phyloP scores from a whole-genome alignment of 2,888 invertebrate species.

The Eilema depressum region DNA sequence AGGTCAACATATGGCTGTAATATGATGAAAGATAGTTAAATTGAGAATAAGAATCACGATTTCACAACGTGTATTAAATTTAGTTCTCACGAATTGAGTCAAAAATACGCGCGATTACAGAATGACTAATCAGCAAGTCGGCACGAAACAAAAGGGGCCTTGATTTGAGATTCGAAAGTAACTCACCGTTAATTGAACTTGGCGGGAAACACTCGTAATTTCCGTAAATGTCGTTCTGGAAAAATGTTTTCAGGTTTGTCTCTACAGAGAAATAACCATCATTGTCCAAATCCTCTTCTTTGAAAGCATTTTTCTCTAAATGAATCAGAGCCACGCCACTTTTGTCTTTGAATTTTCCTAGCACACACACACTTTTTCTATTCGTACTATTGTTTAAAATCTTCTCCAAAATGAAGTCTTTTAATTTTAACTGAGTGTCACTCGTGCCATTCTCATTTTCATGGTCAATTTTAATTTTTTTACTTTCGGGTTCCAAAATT shows the following conservation, averaged over 20 bases:
- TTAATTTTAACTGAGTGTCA: conserved; percentile 81
- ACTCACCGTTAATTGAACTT: conserved; percentile 88
- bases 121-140: conserved; percentile 54
- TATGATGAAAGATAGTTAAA: conserved; percentile 7
- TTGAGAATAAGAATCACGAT: background rate
- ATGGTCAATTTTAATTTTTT: conserved; percentile 78
- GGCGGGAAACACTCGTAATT: conserved; percentile 91
- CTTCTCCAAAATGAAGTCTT: conserved; percentile 89
- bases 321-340: conserved; percentile 90
- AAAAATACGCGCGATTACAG: conserved; percentile 26
- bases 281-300: conserved; percentile 86
- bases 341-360: conserved; percentile 89
- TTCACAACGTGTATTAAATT: conserved; percentile 11
- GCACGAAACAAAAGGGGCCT: conserved; percentile 57
- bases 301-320: conserved; percentile 94
- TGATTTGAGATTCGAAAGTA: conserved; percentile 46
- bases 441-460: conserved; percentile 72
- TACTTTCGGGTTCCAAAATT: conserved; percentile 64
- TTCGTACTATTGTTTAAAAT: conserved; percentile 91
- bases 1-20: conserved; percentile 8
- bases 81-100: conserved; percentile 27
- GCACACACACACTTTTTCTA: conserved; percentile 90
- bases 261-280: conserved; percentile 88
- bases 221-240: conserved; percentile 95
- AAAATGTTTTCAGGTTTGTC: conserved; percentile 88